Evolutionary conservation across 2,797 vertebrate genomes (phyloP), one percentile per base, ranked within the genome.

Genomic region (Scolopax bukidnonensis): DNA sequence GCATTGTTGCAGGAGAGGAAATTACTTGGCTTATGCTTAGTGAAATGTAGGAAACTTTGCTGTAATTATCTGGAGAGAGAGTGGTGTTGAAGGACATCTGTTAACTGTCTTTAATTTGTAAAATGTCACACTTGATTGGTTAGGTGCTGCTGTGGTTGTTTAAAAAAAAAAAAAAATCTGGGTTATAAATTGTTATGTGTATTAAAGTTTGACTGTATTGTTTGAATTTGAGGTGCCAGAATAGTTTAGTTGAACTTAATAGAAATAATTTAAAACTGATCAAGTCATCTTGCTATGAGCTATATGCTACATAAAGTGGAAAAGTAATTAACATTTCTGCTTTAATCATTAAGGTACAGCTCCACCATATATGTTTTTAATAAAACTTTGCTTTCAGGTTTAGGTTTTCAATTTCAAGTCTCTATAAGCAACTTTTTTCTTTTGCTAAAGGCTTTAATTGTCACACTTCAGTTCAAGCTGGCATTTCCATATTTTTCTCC

Each of bases 381-480:
- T 93, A 76, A 75, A 59, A 32, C 9, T 75, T 64, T 11, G 45
- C 68, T 80, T 91, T 95, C 91, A 79, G 50, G 47, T 67, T 76
- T 28, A 65, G 65, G 28, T 57, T 93, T 95, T 93, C 70, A 70
- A 24, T 94, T 95, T 74, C 83, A 85, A 27, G 30, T 50, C 36
- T 30, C 41, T 56, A 5, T 82, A 82, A 1, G 7, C 60, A 67
- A 32, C 18, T 28, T 56, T 18, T 45, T 79, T 36, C 28, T 86
- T 78, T 38, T 95, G 85, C 90, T 95, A 21, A 76, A 82, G 88
- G 74, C 73, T 95, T 82, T 74, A 73, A 65, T 95, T 93, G 71
- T 87, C 84, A 45, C 24, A 65, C 32, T 83, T 76, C 17, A 64
- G 50, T 89, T 94, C 67, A 68, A 43, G 75, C 30, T 90, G 57